Conservation (phyloP, 2,797 vertebrate species). For the Sebastes hopkinsi region DNA sequence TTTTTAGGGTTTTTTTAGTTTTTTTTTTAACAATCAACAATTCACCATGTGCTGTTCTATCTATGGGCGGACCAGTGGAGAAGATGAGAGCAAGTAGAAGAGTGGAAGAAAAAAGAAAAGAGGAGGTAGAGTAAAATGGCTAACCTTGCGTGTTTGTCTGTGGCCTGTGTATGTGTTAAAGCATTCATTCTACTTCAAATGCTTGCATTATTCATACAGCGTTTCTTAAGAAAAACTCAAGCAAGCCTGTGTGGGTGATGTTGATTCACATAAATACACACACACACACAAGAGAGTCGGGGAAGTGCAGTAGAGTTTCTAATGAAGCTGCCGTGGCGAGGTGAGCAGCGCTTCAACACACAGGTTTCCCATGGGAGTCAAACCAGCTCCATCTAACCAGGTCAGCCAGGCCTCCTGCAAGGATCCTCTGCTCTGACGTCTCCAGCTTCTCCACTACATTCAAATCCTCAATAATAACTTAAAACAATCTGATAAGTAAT, state of each 20-base stretch:
- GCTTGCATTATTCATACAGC: slow-evolving; percentile 59
- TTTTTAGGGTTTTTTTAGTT: neutral
- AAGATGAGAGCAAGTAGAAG: slow-evolving; percentile 15
- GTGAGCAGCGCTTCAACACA: slow-evolving; percentile 17
- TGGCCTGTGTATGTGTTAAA: slow-evolving; percentile 29
- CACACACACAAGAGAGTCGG: neutral
- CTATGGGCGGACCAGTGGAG: slow-evolving; percentile 2
- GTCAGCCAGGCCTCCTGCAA: slow-evolving; percentile 38
- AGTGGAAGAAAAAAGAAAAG: slow-evolving; percentile 13
- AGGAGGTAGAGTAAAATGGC: slow-evolving; percentile 26
- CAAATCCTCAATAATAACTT: neutral
- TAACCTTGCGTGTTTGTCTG: slow-evolving; percentile 36
- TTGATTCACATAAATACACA: slow-evolving; percentile 26
- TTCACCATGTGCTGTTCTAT: slow-evolving; percentile 8
- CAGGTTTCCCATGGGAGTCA: slow-evolving; percentile 32
- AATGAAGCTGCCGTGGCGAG: slow-evolving; percentile 36
- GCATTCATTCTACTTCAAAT: slow-evolving; percentile 41
- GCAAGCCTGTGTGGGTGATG: slow-evolving; percentile 15
- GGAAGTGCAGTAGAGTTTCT: slow-evolving; percentile 17
- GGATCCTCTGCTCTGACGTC: slow-evolving; percentile 1
- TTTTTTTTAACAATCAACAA: slow-evolving; percentile 31
- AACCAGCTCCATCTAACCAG: slow-evolving; percentile 40
- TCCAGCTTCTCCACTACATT: neutral
- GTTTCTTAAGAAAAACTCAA: slow-evolving; percentile 36
- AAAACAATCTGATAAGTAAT: neutral